Conservation (phyloP, 2,797 vertebrate species). For the Nyctalus aviator region DNA sequence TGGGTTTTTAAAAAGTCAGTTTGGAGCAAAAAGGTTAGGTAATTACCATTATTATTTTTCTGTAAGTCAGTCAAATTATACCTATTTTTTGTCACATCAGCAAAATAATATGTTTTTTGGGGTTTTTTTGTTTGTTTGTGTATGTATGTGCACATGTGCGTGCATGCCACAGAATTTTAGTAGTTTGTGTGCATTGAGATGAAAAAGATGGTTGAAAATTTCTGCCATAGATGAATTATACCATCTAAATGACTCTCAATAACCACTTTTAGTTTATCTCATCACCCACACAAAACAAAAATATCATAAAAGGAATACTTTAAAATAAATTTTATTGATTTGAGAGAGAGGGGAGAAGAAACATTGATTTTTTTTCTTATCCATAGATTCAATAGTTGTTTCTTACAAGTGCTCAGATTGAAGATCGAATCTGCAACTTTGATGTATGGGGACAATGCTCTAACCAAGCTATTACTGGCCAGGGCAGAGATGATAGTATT, state of each 20-base stretch:
- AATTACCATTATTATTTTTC: neutral
- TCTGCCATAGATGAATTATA: neutral
- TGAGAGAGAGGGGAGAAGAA: neutral
- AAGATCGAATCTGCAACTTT: neutral
- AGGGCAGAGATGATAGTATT: neutral
- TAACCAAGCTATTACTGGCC: neutral
- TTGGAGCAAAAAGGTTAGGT: neutral
- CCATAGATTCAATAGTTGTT: neutral
- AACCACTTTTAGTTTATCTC: neutral
- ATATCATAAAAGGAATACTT: conserved; percentile 44
- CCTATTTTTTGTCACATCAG: neutral
- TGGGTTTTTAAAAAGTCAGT: neutral
- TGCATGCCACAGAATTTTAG: neutral
- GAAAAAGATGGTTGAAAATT: neutral
- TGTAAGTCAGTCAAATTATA: neutral
- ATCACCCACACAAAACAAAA: neutral
- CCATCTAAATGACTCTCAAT: neutral
- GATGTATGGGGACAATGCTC: neutral
- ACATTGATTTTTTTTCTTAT: neutral
- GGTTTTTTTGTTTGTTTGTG: neutral
- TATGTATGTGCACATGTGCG: neutral
- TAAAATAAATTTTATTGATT: neutral
- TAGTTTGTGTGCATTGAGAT: neutral
- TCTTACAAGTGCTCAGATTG: neutral
- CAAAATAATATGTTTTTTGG: neutral